These are phyloP conservation scores for Gallinago stenura DNA, from an alignment of 2,797 vertebrate species.

Conservation along the genomic window DNA sequence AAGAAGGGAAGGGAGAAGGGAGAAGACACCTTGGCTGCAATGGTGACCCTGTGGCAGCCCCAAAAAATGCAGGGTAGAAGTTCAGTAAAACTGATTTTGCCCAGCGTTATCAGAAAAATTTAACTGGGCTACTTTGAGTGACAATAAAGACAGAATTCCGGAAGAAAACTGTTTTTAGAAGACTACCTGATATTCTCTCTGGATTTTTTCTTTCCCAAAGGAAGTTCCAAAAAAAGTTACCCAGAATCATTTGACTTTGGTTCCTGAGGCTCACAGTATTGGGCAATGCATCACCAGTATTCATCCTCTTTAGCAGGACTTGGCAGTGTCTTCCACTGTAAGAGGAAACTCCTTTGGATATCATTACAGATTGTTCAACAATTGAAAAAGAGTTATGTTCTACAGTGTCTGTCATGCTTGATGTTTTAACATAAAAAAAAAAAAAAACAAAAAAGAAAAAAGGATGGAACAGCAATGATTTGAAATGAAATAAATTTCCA, in stretches of 20 bases:
- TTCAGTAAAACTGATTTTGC: background rate
- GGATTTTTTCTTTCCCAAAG: background rate
- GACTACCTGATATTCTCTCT: fast-evolving
- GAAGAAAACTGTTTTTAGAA: background rate
- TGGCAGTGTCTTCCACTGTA: background rate
- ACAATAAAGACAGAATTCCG: background rate
- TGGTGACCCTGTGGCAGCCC: background rate
- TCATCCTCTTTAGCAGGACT: background rate
- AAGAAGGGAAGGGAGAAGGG: background rate
- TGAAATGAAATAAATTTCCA: background rate
- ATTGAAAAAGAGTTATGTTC: background rate
- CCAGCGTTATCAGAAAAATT: background rate
- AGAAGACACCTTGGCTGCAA: background rate
- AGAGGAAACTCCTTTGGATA: conserved; percentile 19
- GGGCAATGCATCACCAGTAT: background rate
- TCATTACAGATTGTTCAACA: background rate
- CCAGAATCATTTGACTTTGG: background rate
- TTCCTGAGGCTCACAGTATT: background rate
- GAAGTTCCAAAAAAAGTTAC: background rate
- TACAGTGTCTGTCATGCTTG: background rate
- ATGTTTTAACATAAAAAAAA: background rate
- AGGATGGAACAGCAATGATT: background rate
- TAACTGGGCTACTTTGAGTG: background rate
- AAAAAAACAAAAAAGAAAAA: background rate
- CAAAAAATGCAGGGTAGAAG: background rate